Percentiles rank a stretch among this genome's conserved stretches.
Evolutionary conservation across 2,888 invertebrate genomes (phyloP).

Genomic region (Formica aserva): DNA sequence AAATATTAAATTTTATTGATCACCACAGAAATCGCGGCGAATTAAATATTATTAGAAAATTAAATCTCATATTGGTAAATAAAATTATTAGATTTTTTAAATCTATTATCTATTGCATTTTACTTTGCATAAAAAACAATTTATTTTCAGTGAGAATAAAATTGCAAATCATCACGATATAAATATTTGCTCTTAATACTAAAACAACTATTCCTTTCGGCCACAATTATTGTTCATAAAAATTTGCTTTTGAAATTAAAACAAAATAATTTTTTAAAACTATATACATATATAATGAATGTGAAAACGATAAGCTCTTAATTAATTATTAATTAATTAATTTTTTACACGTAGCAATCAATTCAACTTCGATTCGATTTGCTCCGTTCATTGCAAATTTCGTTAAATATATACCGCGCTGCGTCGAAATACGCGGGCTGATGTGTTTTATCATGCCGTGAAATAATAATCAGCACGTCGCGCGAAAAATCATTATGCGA

Average conservation of each 20-base stretch:
- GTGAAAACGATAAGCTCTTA: conserved; percentile 2
- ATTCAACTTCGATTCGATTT: conserved; percentile 35
- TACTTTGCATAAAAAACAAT: neutral
- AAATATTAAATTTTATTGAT: neutral
- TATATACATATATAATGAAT: neutral
- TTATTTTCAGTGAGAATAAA: neutral
- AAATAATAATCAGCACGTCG: conserved; percentile 42
- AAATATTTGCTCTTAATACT: neutral
- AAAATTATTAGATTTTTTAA: neutral
- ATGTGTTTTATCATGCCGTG: conserved; percentile 40
- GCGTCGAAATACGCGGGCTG: neutral
- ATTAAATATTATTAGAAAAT: neutral
- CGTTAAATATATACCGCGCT: conserved; percentile 19
- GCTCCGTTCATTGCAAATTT: conserved; percentile 42
- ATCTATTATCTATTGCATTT: neutral
- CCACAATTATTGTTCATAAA: neutral
- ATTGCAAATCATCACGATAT: neutral
- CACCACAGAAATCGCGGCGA: neutral
- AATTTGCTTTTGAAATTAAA: neutral
- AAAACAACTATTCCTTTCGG: neutral
- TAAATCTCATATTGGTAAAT: neutral
- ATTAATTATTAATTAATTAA: conserved; percentile 41
- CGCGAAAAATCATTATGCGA: conserved; percentile 39
- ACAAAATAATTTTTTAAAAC: neutral
- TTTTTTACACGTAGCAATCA: conserved; percentile 31